A percentile compares a stretch with the other conserved stretches of the same genome.
phyloP scores from a whole-genome alignment of 2,797 vertebrate species.

The Poecilia velifera region DNA sequence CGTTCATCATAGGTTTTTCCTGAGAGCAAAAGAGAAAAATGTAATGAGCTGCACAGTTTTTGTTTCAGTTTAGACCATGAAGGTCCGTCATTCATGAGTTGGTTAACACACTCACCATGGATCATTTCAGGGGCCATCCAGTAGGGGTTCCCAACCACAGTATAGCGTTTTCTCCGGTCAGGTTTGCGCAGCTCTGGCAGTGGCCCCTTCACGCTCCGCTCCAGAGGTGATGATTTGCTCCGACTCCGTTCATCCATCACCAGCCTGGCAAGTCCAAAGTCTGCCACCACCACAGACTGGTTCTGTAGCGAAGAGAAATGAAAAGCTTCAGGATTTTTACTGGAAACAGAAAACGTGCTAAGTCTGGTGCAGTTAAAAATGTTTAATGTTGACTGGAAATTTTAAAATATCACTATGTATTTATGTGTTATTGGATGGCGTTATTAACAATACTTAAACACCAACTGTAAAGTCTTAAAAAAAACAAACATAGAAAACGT shows the following conservation, averaged over 20 bases:
- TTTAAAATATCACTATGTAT: too few species aligned
- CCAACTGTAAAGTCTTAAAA: too few species aligned
- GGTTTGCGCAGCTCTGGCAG: slow-evolving; percentile 85
- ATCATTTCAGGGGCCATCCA: slow-evolving; percentile 99
- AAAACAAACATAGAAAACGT: too few species aligned
- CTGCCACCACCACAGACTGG: slow-evolving; percentile 94
- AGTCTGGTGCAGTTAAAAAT: too few species aligned
- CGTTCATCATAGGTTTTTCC: slow-evolving; percentile 95
- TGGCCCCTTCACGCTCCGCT: slow-evolving; percentile 68
- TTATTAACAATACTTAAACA: too few species aligned
- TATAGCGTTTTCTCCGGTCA: slow-evolving; percentile 93
- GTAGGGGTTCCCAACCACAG: slow-evolving; percentile 97
- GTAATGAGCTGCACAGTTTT: slow-evolving; percentile 7
- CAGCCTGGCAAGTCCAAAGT: slow-evolving; percentile 93
- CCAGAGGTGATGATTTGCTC: slow-evolving; percentile 49
- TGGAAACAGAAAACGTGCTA: background rate
- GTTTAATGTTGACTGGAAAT: too few species aligned
- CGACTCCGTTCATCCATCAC: slow-evolving; percentile 88
- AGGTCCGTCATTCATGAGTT: background rate
- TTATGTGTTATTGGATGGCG: too few species aligned
- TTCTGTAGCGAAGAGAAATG: slow-evolving; percentile 77
- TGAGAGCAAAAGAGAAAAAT: slow-evolving; percentile 57
- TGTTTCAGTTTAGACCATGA: background rate
- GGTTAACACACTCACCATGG: slow-evolving; percentile 81
- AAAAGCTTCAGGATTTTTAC: background rate